Conservation (phyloP, 2,888 invertebrate species). For the Papilio elwesi region DNA sequence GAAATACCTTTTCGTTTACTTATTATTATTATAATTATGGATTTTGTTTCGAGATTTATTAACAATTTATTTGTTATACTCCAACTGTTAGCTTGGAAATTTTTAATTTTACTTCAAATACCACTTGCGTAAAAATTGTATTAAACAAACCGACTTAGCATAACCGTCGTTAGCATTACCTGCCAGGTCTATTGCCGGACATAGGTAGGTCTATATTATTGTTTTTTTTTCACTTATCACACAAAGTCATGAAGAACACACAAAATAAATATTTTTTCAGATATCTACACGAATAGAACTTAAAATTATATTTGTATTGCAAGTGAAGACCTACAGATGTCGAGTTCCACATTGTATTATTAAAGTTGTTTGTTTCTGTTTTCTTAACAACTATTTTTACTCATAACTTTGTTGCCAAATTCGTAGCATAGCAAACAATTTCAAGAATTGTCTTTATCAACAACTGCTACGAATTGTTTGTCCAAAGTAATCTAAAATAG, state of each 20-base stretch:
- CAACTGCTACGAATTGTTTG: slow-evolving; percentile 7
- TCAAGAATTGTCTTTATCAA: slow-evolving; percentile 17
- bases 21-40: too few species aligned
- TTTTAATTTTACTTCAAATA: too few species aligned
- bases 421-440: slow-evolving; percentile 13
- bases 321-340: slow-evolving; percentile 1
- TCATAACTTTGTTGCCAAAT: slow-evolving; percentile 20
- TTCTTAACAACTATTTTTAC: slow-evolving; percentile 19
- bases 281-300: neutral
- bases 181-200: neutral
- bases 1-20: too few species aligned
- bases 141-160: too few species aligned
- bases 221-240: too few species aligned
- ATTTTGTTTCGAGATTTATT: too few species aligned
- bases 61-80: too few species aligned
- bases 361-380: slow-evolving; percentile 25
- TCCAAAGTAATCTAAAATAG: neutral
- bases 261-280: neutral
- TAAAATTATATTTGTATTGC: neutral
- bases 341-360: slow-evolving; percentile 1
- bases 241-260: neutral
- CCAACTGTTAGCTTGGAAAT: too few species aligned
- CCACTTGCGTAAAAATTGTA: too few species aligned
- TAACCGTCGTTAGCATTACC: neutral
- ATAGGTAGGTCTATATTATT: too few species aligned